Evolutionary conservation across 2,888 invertebrate genomes (phyloP).

Genomic region (Stictocephala bisonia): DNA sequence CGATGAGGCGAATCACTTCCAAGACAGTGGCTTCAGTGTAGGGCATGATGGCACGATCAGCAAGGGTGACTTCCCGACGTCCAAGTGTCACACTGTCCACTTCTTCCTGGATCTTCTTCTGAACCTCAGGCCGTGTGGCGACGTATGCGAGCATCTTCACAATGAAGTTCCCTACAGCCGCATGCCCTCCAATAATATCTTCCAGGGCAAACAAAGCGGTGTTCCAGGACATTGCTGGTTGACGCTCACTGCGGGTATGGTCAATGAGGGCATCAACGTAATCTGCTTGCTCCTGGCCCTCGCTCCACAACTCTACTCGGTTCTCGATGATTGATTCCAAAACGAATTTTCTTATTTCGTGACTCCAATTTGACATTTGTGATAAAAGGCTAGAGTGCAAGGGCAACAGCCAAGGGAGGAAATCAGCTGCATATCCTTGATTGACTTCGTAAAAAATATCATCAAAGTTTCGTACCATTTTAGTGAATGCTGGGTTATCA

Average conservation of each 20-base stretch:
- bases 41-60: conserved; percentile 68
- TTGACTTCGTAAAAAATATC: conserved; percentile 76
- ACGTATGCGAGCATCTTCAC: conserved; percentile 71
- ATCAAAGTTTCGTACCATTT: conserved; percentile 70
- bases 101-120: conserved; percentile 69
- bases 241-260: conserved; percentile 66
- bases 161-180: conserved; percentile 73
- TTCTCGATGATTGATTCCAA: conserved; percentile 67
- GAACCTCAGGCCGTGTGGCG: conserved; percentile 68
- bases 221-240: conserved; percentile 67
- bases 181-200: conserved; percentile 72
- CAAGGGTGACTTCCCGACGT: conserved; percentile 61
- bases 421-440: conserved; percentile 75
- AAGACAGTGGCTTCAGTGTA: conserved; percentile 72
- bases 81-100: conserved; percentile 65
- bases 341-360: conserved; percentile 69
- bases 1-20: conserved; percentile 72
- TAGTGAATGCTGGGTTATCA: conserved; percentile 65
- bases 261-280: conserved; percentile 71
- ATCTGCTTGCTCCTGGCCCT: conserved; percentile 64
- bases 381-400: conserved; percentile 68
- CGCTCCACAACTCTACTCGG: conserved; percentile 64
- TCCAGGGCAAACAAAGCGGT: conserved; percentile 68
- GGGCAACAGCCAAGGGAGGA: conserved; percentile 72
- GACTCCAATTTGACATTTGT: conserved; percentile 67